Conservation (phyloP, 2,113 vertebrate genomes). For the Morphnarchus princeps region DNA sequence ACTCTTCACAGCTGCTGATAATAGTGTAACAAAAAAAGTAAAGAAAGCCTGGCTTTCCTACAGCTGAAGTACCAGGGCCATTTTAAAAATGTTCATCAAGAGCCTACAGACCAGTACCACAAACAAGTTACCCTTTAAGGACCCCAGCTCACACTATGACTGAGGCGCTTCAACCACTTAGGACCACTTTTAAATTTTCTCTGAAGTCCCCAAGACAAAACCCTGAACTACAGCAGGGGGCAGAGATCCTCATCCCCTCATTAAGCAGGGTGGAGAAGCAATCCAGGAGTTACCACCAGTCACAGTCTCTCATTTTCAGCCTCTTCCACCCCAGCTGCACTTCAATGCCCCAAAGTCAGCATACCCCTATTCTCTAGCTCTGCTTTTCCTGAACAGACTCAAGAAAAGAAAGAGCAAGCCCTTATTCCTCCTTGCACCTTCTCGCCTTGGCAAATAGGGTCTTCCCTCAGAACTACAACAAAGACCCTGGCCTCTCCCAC, state of each 20-base stretch:
- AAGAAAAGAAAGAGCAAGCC: background rate
- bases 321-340: background rate
- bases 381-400: background rate
- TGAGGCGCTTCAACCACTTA: background rate
- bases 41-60: background rate
- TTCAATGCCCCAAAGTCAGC: background rate
- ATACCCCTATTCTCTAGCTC: background rate
- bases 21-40: conserved; percentile 4
- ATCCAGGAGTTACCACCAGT: background rate
- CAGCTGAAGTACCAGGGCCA: background rate
- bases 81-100: background rate
- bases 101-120: background rate
- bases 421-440: background rate
- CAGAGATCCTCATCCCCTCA: fast-evolving
- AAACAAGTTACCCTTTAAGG: background rate
- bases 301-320: background rate
- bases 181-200: background rate
- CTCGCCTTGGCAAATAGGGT: background rate
- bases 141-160: background rate
- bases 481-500: background rate
- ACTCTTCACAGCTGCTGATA: conserved; percentile 52
- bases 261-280: background rate
- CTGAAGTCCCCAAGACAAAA: background rate
- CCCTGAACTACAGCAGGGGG: no score
- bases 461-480: background rate